phyloP scores from a whole-genome alignment of 2,797 vertebrate genomes.

The Ctenopoma multispine region DNA sequence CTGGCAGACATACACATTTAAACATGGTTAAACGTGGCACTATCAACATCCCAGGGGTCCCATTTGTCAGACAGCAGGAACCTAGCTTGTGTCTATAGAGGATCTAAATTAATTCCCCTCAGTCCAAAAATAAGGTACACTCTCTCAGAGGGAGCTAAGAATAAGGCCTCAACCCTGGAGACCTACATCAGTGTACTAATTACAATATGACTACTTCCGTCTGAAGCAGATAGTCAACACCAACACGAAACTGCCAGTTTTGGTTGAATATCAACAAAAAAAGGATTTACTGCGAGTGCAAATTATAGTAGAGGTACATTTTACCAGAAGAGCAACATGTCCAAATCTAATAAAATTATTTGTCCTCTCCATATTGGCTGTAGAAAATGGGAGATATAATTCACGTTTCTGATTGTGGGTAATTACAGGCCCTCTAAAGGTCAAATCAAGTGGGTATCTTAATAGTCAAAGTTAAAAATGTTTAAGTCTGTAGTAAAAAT shows the following conservation, averaged over 20 bases:
- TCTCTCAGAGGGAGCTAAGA: slow-evolving; percentile 51
- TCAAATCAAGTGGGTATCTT: background rate
- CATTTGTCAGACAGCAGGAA: slow-evolving; percentile 56
- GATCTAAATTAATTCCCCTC: slow-evolving; percentile 66
- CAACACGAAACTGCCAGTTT: background rate
- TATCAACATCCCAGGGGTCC: slow-evolving; percentile 61
- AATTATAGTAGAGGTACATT: no score
- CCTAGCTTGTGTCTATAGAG: slow-evolving; percentile 25
- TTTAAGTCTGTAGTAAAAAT: background rate
- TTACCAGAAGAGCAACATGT: no score
- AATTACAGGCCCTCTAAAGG: background rate
- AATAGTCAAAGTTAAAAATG: background rate
- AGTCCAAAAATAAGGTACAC: slow-evolving; percentile 64
- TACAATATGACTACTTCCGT: slow-evolving; percentile 55
- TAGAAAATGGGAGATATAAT: background rate
- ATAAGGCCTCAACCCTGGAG: slow-evolving; percentile 56
- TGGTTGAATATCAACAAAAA: background rate
- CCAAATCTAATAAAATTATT: no score
- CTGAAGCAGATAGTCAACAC: slow-evolving; percentile 19
- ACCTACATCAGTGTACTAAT: slow-evolving; percentile 64
- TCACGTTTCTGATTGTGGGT: background rate
- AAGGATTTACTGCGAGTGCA: no score
- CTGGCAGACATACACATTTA: slow-evolving; percentile 19
- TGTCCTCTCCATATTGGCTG: background rate
- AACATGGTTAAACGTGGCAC: slow-evolving; percentile 29